Base-by-base conservation (phyloP, 2,797 vertebrate genomes). In the Lateolabrax maculatus region DNA sequence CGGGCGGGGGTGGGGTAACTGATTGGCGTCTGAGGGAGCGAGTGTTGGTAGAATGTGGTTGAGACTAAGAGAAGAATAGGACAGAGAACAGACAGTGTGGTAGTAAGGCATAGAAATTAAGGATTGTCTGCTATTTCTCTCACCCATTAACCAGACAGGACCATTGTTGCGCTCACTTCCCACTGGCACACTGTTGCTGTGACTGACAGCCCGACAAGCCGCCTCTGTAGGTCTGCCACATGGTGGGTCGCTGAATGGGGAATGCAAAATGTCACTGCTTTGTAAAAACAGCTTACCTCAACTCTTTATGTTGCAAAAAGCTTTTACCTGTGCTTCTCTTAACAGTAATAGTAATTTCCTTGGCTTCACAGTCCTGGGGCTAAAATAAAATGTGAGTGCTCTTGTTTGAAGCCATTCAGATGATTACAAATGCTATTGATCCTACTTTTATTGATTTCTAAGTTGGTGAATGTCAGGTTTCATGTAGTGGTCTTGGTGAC, bases 181-280 rank as follows among this genome's bases (percentile, higher is more conserved):
- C 92, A 92, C 90, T 93, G 90, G 88, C 88, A 92, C 91, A 89
- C 87, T 86, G 93, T 83, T 88, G 89, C 89, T 66, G 84, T 95
- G 94, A 95, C 71, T 95, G 95, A 95, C 95, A 94, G 94, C 64
- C 84, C 60, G 83, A 91, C 90, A 77, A 86, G 91, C 84, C 68
- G 84, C 91, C 93, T 92, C 93, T 90, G 85, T 91, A 82, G 89
- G 81, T 86, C 87, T 80, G 85, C 93, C 94, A 93, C 93, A 94
- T 94, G 94, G 93, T 93, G 94, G 89, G 94, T 84, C 25, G 57
- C 78, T 94, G 87, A 94, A 94, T 92, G 78, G 86, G 71, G 79
- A 87, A 81, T 78, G 84, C 84, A 83, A 84, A 93, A 92, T 81
- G 57, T 84, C 84, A 84, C 71, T 72, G 84, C 81, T 88, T 88